A percentile compares a stretch with the other conserved stretches of the same genome.
phyloP scores from a whole-genome alignment of 53 echinoderm and acorn worm species.

The Stichopus horrens region DNA sequence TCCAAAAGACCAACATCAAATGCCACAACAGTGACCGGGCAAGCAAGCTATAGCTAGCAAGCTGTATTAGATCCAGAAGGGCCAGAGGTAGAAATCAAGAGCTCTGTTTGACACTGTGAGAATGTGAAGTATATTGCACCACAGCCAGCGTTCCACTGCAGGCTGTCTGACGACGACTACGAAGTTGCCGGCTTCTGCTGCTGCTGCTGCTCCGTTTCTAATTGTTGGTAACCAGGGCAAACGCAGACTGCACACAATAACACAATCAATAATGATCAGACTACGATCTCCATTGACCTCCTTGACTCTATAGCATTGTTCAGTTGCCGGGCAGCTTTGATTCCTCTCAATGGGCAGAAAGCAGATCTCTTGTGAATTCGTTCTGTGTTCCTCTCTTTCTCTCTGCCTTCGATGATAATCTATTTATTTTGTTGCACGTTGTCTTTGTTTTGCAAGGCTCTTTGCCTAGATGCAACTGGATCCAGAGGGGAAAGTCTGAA shows the following conservation, averaged over 20 bases:
- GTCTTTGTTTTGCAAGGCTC: too few species aligned
- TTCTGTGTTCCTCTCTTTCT: background rate
- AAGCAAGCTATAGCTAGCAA: too few species aligned
- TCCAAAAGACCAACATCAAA: too few species aligned
- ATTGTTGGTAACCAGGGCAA: conserved; percentile 47
- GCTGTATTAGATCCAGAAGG: too few species aligned
- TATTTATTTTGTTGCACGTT: too few species aligned
- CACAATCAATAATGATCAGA: conserved; percentile 39
- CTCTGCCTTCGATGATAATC: background rate
- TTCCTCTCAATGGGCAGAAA: background rate
- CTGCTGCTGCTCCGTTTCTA: conserved; percentile 27
- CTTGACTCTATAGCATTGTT: conserved; percentile 3
- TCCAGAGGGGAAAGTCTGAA: too few species aligned
- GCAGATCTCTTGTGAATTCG: background rate
- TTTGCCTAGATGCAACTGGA: background rate
- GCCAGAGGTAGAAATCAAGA: too few species aligned
- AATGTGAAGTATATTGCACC: too few species aligned
- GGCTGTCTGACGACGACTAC: too few species aligned
- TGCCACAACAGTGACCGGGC: too few species aligned
- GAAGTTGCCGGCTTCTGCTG: background rate
- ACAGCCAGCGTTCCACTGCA: too few species aligned
- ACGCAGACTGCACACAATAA: conserved; percentile 39
- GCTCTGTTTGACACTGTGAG: too few species aligned
- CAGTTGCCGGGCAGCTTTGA: conserved; percentile 25
- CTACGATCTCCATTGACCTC: background rate